Conservation (phyloP, 2,113 vertebrate species). For the Orthonyx spaldingii region DNA sequence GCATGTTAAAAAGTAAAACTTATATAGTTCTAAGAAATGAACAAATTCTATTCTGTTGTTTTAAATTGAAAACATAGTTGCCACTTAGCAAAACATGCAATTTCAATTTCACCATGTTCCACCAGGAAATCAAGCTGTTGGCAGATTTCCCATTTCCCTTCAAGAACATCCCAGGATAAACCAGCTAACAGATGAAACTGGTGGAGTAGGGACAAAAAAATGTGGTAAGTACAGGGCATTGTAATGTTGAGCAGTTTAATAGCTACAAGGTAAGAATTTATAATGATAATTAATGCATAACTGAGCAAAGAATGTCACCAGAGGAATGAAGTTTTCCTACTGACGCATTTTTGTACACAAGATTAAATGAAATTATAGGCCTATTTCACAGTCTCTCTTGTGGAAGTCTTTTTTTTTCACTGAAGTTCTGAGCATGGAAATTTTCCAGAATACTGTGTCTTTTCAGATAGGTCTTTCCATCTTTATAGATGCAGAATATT, state of each 20-base stretch:
- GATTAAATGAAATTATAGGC: background rate
- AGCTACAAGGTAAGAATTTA: background rate
- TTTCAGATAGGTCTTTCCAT: background rate
- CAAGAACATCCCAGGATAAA: background rate
- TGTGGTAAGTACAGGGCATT: background rate
- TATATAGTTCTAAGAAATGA: background rate
- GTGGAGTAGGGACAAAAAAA: background rate
- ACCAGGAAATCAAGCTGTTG: constrained; percentile 24
- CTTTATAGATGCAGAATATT: background rate
- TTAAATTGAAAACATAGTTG: background rate
- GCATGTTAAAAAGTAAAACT: background rate
- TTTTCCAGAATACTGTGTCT: background rate
- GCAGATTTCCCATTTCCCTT: background rate
- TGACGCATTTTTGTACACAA: background rate
- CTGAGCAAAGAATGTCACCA: background rate
- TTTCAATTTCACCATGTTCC: constrained; percentile 4
- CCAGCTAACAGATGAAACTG: background rate
- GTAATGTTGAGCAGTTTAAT: background rate
- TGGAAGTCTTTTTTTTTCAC: background rate
- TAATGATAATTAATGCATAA: constrained; percentile 7
- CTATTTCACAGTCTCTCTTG: background rate
- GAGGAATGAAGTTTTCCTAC: constrained; percentile 19
- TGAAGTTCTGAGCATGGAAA: background rate
- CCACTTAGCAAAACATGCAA: constrained; percentile 8
- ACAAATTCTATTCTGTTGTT: background rate